These are phyloP conservation scores for Sebastes schlegelii DNA, from an alignment of 2,113 vertebrate genomes.

Conservation along the genomic window DNA sequence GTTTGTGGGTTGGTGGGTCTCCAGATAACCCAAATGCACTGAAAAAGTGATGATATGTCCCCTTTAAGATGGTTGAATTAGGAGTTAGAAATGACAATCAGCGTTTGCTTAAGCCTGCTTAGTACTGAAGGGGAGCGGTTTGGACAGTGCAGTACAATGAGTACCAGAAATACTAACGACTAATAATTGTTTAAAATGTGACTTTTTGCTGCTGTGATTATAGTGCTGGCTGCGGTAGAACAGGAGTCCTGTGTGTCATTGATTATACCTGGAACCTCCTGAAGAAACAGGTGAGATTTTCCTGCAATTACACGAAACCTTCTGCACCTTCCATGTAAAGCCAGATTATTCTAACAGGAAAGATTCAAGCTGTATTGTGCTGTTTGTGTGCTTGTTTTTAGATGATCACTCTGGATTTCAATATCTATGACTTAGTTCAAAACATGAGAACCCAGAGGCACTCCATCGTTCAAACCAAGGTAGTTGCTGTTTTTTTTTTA, in stretches of 20 bases:
- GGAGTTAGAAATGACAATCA: not conserved
- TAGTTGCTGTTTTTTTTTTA: conserved; percentile 46
- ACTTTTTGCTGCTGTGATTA: conserved; percentile 22
- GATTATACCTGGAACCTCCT: conserved; percentile 95
- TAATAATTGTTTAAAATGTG: not conserved
- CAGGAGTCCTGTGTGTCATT: conserved; percentile 93
- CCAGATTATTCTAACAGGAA: not conserved
- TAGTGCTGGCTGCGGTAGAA: conserved; percentile 97
- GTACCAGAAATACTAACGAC: too few relatives aligned
- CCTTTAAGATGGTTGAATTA: not conserved
- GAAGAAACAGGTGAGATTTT: conserved; percentile 87
- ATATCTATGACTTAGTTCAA: conserved; percentile 89
- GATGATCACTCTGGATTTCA: conserved; percentile 92
- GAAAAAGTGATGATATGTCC: too few relatives aligned
- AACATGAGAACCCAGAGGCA: conserved; percentile 95
- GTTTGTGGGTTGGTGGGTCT: too few relatives aligned
- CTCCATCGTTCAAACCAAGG: conserved; percentile 97
- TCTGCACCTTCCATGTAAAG: not conserved
- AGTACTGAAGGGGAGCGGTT: not conserved
- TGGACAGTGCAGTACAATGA: not conserved
- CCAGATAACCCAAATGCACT: too few relatives aligned
- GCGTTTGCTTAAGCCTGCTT: not conserved
- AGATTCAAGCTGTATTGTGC: not conserved
- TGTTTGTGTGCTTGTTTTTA: conserved; percentile 64
- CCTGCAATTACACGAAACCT: not conserved